A percentile compares a stretch with the other conserved stretches of the same genome.
phyloP scores from a whole-genome alignment of 2,797 vertebrate species.

The Epinephelus malabaricus region DNA sequence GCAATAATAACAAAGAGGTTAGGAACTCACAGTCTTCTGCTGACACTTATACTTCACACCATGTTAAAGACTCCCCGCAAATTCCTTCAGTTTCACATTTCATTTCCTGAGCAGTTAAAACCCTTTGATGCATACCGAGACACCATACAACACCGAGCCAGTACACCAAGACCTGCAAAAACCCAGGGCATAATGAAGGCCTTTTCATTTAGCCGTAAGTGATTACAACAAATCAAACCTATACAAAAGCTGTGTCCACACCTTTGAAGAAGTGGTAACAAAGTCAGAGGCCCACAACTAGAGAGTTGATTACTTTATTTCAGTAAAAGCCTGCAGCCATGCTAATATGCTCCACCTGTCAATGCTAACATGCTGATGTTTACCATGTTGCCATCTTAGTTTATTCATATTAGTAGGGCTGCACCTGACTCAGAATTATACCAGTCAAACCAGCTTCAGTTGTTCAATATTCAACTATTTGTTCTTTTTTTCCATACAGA shows the following conservation, averaged over 20 bases:
- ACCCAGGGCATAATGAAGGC: constrained; percentile 25
- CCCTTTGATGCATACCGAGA: constrained; percentile 53
- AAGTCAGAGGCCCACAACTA: background rate
- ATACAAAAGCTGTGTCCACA: constrained; percentile 18
- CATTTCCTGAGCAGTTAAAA: constrained; percentile 59
- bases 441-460: too few species aligned
- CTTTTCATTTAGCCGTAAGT: constrained; percentile 42
- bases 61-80: constrained; percentile 60
- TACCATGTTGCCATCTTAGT: too few species aligned
- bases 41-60: constrained; percentile 69
- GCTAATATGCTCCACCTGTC: too few species aligned
- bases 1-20: constrained; percentile 75
- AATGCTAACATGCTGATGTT: too few species aligned
- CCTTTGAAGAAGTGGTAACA: constrained; percentile 1
- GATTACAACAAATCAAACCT: constrained; percentile 31
- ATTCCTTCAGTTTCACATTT: constrained; percentile 54
- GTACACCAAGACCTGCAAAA: constrained; percentile 24
- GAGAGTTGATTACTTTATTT: background rate
- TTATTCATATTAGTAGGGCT: too few species aligned
- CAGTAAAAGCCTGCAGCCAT: background rate
- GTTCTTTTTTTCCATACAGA: too few species aligned
- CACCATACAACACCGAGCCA: constrained; percentile 27
- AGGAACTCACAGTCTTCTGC: constrained; percentile 59
- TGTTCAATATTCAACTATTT: too few species aligned
- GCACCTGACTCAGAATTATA: too few species aligned